phyloP scores from a whole-genome alignment of 2,888 invertebrate genomes.

The Polyommatus icarus region DNA sequence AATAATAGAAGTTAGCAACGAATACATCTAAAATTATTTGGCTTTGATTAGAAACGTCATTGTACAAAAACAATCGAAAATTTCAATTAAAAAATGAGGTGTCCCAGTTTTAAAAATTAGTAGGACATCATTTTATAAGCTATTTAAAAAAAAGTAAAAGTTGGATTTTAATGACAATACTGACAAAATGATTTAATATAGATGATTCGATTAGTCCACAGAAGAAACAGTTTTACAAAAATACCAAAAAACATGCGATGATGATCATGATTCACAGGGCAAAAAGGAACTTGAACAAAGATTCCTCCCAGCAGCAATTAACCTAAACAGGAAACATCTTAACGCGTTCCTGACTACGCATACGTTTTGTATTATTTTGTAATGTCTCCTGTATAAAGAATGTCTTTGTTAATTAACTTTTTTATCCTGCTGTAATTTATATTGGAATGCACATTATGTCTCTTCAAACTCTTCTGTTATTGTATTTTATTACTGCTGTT shows the following conservation, averaged over 20 bases:
- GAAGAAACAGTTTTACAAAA: not conserved
- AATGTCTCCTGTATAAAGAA: slow-evolving; percentile 28
- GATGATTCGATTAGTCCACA: not conserved
- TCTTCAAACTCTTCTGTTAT: not conserved
- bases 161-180: not conserved
- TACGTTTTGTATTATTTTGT: slow-evolving; percentile 27
- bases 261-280: not conserved
- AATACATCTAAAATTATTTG: not conserved
- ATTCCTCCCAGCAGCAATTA: slow-evolving; percentile 25
- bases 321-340: slow-evolving; percentile 29
- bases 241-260: not conserved
- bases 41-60: not conserved
- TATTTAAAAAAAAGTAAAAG: not conserved
- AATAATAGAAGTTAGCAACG: not conserved
- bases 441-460: not conserved
- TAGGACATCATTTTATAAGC: not conserved
- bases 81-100: not conserved
- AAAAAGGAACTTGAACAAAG: slow-evolving; percentile 15
- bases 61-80: not conserved
- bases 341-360: slow-evolving; percentile 27
- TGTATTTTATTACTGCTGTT: not conserved
- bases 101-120: not conserved
- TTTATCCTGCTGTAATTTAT: not conserved
- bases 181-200: not conserved
- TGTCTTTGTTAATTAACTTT: slow-evolving; percentile 21